Conservation (phyloP, 2,113 vertebrate species). For the Scytalopus superciliaris region DNA sequence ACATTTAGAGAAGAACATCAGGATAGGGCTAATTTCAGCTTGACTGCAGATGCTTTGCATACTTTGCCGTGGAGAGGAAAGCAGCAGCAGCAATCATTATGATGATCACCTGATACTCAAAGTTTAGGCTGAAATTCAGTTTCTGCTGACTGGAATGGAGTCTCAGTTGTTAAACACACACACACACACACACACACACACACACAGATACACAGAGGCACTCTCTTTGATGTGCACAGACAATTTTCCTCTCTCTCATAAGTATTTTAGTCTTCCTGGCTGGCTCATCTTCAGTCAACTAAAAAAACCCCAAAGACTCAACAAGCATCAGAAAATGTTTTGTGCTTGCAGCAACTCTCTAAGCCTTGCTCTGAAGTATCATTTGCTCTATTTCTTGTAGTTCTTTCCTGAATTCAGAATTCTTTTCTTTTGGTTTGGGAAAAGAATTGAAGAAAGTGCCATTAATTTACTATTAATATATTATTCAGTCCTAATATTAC, state of each 20-base stretch:
- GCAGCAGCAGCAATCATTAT: slow-evolving; percentile 23
- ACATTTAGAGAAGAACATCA: slow-evolving; percentile 45
- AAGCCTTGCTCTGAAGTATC: neutral
- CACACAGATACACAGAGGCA: neutral
- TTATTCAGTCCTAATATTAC: neutral
- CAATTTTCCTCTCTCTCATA: neutral
- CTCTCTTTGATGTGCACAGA: rapidly evolving
- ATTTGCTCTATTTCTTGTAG: slow-evolving; percentile 22
- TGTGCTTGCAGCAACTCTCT: neutral
- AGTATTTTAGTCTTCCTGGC: neutral
- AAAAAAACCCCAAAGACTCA: neutral
- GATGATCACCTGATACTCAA: slow-evolving; percentile 33
- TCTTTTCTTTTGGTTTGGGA: neutral
- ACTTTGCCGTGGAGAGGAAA: slow-evolving; percentile 18
- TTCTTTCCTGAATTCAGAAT: slow-evolving; percentile 51
- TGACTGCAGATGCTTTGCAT: neutral
- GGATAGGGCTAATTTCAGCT: slow-evolving; percentile 57
- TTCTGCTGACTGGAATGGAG: slow-evolving; percentile 22
- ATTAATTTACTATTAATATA: neutral
- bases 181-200: neutral
- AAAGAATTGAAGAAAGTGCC: neutral
- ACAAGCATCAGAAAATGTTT: neutral
- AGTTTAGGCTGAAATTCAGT: slow-evolving; percentile 26
- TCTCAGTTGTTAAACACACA: neutral
- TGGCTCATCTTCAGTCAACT: neutral